A percentile compares a stretch with the other conserved stretches of the same genome.
phyloP scores from a whole-genome alignment of 2,888 invertebrate species.

The Hirtodrosophila alboralis region DNA sequence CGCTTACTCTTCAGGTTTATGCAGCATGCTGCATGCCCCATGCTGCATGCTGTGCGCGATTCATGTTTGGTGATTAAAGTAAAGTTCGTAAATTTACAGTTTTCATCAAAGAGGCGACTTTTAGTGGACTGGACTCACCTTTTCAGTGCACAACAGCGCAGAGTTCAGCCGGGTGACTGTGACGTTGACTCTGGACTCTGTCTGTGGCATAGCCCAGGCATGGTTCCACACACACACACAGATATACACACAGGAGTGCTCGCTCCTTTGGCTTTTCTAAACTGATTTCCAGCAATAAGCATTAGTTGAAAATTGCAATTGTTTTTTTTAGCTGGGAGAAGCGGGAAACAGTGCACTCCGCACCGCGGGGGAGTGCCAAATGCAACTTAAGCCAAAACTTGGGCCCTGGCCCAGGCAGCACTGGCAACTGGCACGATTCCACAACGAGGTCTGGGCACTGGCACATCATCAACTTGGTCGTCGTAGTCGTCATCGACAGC shows the following conservation, averaged over 20 bases:
- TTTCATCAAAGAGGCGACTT: constrained; percentile 82
- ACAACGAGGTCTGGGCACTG: constrained; percentile 61
- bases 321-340: constrained; percentile 50
- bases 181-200: constrained; percentile 65
- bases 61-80: constrained; percentile 83
- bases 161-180: constrained; percentile 78
- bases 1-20: too few species aligned
- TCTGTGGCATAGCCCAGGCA: constrained; percentile 16
- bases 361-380: constrained; percentile 76
- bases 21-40: constrained; percentile 57
- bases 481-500: constrained; percentile 66
- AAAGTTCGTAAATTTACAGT: constrained; percentile 83
- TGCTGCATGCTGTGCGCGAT: constrained; percentile 81
- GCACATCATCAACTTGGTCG: constrained; percentile 70
- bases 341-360: constrained; percentile 25
- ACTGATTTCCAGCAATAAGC: constrained; percentile 83
- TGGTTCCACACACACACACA: constrained; percentile 36
- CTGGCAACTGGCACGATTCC: constrained; percentile 50
- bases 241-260: constrained; percentile 44
- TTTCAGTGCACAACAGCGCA: constrained; percentile 77
- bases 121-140: constrained; percentile 82
- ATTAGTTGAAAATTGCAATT: constrained; percentile 83
- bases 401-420: constrained; percentile 10
- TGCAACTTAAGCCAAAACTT: constrained; percentile 8
- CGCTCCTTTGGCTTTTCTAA: constrained; percentile 73